Evolutionary conservation across 2,113 vertebrate species (phyloP).

Genomic region (Anseranas semipalmata): DNA sequence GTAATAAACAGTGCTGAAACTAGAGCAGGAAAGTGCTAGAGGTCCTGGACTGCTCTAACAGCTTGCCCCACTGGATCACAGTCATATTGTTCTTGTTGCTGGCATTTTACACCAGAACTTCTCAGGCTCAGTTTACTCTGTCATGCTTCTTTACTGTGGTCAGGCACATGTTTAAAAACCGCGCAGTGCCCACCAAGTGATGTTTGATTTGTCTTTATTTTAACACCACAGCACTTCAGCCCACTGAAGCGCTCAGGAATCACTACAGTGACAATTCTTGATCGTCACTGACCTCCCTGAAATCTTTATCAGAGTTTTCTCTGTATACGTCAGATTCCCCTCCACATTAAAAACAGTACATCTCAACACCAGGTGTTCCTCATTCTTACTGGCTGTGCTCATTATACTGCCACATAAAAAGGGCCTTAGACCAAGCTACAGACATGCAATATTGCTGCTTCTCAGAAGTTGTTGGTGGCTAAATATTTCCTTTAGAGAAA

Average conservation of each 20-base stretch:
- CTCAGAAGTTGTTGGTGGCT: neutral
- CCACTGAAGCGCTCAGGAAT: neutral
- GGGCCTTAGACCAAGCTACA: neutral
- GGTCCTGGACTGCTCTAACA: neutral
- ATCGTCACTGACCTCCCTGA: neutral
- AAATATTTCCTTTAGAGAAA: neutral
- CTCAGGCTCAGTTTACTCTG: neutral
- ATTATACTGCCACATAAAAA: neutral
- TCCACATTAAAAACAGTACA: neutral
- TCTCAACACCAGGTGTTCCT: neutral
- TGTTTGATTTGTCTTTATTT: neutral
- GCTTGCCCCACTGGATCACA: neutral
- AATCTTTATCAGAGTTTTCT: neutral
- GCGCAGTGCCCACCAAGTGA: fast-evolving
- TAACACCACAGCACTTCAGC: neutral
- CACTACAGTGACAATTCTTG: neutral
- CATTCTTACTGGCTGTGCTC: neutral
- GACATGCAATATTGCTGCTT: neutral
- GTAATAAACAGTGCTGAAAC: neutral
- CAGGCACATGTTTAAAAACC: neutral
- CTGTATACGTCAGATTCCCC: neutral
- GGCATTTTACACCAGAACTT: neutral
- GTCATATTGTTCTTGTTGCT: neutral
- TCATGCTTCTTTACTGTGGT: neutral
- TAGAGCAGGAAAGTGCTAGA: neutral